Percentiles rank a stretch among this genome's conserved stretches.
Conservation (phyloP, 2,797 vertebrate genomes). For the Octomys mimax region DNA sequence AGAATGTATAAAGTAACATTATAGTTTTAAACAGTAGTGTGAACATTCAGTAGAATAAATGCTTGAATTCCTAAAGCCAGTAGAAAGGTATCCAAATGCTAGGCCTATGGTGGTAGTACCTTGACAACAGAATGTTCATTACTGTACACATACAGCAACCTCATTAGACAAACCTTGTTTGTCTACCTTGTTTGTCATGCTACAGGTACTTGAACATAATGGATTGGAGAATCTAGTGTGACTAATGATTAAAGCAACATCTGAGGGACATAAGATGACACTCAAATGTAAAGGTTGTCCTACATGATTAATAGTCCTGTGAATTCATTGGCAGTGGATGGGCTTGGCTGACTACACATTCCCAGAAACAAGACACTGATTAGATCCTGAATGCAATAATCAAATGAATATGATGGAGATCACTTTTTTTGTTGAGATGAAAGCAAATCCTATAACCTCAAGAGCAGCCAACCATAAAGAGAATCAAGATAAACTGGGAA, state of each 20-base stretch:
- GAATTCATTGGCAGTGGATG: neutral
- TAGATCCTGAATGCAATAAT: neutral
- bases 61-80: neutral
- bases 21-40: neutral
- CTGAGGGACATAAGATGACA: constrained; percentile 4
- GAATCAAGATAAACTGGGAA: constrained; percentile 25
- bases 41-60: constrained; percentile 41
- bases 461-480: constrained; percentile 23
- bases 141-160: neutral
- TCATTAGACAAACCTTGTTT: constrained; percentile 21
- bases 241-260: constrained; percentile 21
- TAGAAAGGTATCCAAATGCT: constrained; percentile 42
- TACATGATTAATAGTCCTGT: neutral
- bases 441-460: neutral
- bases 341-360: neutral
- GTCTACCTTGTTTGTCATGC: neutral
- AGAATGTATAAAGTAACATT: neutral
- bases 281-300: neutral
- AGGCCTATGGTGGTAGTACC: neutral
- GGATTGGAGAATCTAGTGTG: neutral
- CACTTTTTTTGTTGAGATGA: neutral
- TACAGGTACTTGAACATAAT: neutral
- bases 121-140: constrained; percentile 21
- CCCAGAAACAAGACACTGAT: neutral
- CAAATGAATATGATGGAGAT: neutral